These are phyloP conservation scores for Colistium nudipinnis DNA, from an alignment of 2,113 vertebrate genomes.

Conservation along the genomic window DNA sequence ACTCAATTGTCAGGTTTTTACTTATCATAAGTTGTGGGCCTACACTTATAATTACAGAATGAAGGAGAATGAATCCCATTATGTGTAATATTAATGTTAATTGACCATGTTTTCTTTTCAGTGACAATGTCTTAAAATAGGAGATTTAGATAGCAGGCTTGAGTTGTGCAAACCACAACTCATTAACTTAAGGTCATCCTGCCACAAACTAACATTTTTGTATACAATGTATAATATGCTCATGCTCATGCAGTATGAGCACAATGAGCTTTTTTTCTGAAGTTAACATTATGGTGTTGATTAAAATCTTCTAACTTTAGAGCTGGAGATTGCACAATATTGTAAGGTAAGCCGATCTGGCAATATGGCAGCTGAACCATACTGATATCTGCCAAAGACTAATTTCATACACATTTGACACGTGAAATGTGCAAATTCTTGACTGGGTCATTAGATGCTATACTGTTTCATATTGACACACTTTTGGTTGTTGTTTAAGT, in stretches of 20 bases:
- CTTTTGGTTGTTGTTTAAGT: constrained; percentile 10
- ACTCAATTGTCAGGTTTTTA: no score
- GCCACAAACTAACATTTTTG: no score
- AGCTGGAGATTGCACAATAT: constrained; percentile 4
- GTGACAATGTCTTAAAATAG: no score
- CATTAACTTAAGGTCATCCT: neutral
- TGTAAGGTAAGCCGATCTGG: constrained; percentile 17
- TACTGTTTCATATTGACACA: neutral
- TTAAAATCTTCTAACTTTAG: neutral
- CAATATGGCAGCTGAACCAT: neutral
- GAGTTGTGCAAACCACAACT: constrained; percentile 1
- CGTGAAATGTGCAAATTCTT: neutral
- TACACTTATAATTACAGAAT: no score
- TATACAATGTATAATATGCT: no score
- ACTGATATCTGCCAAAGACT: neutral
- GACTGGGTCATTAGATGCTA: neutral
- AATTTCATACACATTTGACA: neutral
- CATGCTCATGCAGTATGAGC: no score
- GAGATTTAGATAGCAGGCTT: constrained; percentile 1
- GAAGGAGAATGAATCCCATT: no score
- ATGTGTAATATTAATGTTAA: no score
- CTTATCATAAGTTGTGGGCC: no score
- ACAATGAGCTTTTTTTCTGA: no score
- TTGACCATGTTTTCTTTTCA: no score
- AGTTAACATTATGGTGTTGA: neutral